phyloP scores from a whole-genome alignment of 2,888 invertebrate species.

The Ectemnius cavifrons region DNA sequence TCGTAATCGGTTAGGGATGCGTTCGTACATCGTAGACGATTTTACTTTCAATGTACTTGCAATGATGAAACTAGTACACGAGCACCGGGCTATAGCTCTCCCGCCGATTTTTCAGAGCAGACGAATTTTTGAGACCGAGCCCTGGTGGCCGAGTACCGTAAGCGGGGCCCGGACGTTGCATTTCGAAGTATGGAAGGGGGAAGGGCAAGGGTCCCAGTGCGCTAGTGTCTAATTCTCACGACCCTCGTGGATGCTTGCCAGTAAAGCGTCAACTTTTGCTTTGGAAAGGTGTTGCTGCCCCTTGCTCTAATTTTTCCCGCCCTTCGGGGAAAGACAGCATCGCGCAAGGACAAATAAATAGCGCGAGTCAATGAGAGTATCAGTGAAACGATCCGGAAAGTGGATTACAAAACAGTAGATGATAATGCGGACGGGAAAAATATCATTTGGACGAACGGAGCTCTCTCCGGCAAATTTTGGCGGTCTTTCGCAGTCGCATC shows the following conservation, averaged over 20 bases:
- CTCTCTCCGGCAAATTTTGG: not conserved
- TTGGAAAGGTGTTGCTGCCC: not conserved
- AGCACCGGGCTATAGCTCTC: not conserved
- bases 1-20: no score
- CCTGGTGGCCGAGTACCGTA: no score
- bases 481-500: not conserved
- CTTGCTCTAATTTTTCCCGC: not conserved
- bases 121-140: no score
- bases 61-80: no score
- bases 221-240: conserved; percentile 15
- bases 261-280: not conserved
- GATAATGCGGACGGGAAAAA: not conserved
- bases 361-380: no score
- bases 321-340: no score
- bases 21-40: not conserved
- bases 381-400: no score
- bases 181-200: not conserved
- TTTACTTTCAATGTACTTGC: not conserved
- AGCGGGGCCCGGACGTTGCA: not conserved
- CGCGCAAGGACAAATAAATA: no score
- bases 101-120: not conserved
- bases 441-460: not conserved
- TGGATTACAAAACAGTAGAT: no score
- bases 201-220: conserved; percentile 4
- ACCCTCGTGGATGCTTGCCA: not conserved